Conservation (phyloP, 1,140 invertebrate species). For the Chelonus insularis region DNA sequence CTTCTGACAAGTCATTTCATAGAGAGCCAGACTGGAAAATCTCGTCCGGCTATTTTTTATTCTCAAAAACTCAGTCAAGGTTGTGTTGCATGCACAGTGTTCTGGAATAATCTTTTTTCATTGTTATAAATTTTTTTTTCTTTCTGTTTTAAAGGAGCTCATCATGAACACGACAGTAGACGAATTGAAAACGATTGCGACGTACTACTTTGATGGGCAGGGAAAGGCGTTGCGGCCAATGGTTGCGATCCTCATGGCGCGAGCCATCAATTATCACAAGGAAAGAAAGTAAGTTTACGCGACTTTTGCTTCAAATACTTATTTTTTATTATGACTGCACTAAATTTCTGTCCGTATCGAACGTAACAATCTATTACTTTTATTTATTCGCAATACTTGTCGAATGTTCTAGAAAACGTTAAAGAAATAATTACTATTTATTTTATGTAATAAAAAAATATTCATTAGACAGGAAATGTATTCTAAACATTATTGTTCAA, state of each 20-base stretch:
- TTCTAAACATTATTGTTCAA: too few relatives aligned
- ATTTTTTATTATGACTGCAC: not conserved
- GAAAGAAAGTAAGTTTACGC: constrained; percentile 71
- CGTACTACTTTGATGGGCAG: constrained; percentile 96
- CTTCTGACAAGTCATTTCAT: constrained; percentile 7
- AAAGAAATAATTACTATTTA: too few relatives aligned
- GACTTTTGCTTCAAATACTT: constrained; percentile 12
- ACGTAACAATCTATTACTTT: not conserved
- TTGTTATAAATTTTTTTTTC: not conserved
- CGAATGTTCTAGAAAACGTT: not conserved
- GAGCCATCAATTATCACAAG: constrained; percentile 88
- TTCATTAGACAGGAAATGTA: too few relatives aligned
- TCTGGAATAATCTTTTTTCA: not conserved
- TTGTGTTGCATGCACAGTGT: constrained; percentile 24
- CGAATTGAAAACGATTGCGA: constrained; percentile 83
- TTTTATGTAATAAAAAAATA: too few relatives aligned
- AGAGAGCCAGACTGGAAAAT: constrained; percentile 21
- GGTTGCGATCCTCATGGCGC: constrained; percentile 87
- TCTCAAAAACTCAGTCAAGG: constrained; percentile 34
- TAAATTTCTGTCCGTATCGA: constrained; percentile 11
- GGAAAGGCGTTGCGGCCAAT: constrained; percentile 94
- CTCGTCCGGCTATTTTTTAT: constrained; percentile 5
- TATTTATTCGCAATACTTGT: not conserved
- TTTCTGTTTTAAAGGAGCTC: constrained; percentile 67
- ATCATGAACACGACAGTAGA: constrained; percentile 75